Evolutionary conservation across 2,113 vertebrate species (phyloP).

Genomic region (Philantomba maxwellii): DNA sequence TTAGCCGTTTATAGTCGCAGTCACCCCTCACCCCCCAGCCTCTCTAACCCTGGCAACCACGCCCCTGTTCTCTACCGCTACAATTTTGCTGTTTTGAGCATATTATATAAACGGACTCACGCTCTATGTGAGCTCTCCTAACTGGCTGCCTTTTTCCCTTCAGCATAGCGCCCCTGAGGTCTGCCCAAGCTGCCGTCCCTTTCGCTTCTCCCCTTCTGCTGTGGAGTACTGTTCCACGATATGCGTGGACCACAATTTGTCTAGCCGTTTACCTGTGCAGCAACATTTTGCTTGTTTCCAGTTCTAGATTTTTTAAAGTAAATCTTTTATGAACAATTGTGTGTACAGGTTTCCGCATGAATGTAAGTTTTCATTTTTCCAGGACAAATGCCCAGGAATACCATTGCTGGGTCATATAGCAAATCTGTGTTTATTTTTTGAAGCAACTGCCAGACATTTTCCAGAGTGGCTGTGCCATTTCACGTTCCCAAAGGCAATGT

Average conservation of each 20-base stretch:
- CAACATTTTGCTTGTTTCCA: neutral
- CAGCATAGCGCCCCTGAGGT: neutral
- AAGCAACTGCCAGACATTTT: neutral
- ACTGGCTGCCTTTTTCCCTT: neutral
- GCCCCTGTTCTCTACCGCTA: neutral
- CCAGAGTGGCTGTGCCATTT: neutral
- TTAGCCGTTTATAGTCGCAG: neutral
- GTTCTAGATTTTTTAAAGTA: neutral
- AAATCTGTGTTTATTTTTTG: neutral
- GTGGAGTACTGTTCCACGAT: neutral
- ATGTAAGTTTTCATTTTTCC: neutral
- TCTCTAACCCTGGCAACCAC: neutral
- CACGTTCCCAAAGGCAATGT: neutral
- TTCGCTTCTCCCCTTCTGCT: neutral
- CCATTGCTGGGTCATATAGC: neutral
- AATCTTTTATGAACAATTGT: neutral
- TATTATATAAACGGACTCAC: neutral
- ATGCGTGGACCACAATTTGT: no score
- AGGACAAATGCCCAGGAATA: neutral
- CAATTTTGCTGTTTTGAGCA: neutral
- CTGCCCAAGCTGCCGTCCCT: neutral
- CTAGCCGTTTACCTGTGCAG: neutral
- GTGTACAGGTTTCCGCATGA: neutral
- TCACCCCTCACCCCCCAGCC: no score
- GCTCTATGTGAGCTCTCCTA: neutral